These are phyloP conservation scores for Tipula helvola DNA, from an alignment of 2,888 invertebrate species.

Conservation along the genomic window DNA sequence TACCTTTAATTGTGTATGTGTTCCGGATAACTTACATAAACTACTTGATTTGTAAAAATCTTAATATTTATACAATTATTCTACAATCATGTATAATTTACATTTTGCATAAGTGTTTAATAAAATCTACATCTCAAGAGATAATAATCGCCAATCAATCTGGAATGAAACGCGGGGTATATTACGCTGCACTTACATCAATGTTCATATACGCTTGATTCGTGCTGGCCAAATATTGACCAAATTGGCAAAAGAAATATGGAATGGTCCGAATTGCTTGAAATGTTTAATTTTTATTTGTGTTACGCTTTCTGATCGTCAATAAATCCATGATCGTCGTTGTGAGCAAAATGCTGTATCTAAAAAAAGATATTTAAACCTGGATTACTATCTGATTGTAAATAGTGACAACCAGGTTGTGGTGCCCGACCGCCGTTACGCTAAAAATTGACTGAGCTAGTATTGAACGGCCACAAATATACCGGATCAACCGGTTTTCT, in stretches of 20 bases:
- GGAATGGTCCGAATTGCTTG: slow-evolving; percentile 42
- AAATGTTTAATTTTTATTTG: slow-evolving; percentile 31
- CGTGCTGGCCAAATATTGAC: slow-evolving; percentile 15
- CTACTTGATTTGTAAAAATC: no score
- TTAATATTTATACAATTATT: no score
- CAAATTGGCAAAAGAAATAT: slow-evolving; percentile 41
- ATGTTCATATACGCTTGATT: slow-evolving; percentile 26
- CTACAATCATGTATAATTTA: no score
- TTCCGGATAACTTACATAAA: no score
- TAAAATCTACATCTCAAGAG: slow-evolving; percentile 26
- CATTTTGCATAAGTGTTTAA: no score
- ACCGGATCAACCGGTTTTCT: no score
- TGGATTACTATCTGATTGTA: no score
- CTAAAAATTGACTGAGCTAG: no score
- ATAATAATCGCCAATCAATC: slow-evolving; percentile 30
- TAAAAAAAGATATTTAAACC: not conserved
- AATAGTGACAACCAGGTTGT: no score
- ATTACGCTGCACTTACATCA: slow-evolving; percentile 21
- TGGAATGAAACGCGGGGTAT: slow-evolving; percentile 18
- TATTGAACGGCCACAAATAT: no score
- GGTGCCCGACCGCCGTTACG: no score
- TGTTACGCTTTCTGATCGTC: slow-evolving; percentile 40
- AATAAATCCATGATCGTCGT: slow-evolving; percentile 48
- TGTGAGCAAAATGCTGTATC: slow-evolving; percentile 45
- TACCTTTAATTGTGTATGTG: no score